A percentile compares a stretch with the other conserved stretches of the same genome.
Conservation (phyloP, 2,888 invertebrate species). For the Microdon myrmicae region DNA sequence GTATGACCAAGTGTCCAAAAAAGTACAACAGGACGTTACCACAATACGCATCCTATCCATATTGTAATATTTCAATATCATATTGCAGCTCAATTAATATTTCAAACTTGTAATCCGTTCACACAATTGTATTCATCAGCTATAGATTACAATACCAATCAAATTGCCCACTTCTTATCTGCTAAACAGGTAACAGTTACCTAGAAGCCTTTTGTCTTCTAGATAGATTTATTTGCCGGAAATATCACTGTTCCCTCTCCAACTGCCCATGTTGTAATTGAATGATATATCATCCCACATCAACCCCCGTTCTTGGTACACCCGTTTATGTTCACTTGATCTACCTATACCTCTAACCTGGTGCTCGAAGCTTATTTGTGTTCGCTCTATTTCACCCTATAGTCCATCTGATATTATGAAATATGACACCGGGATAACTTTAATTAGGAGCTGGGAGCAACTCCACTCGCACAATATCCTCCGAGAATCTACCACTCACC, state of each 20-base stretch:
- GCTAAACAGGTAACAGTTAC: conserved; percentile 2
- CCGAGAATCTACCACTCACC: conserved; percentile 3
- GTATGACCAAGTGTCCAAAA: no score
- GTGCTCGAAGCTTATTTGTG: conserved; percentile 6
- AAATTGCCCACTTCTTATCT: no score
- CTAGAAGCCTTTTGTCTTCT: conserved; percentile 11
- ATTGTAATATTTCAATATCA: no score
- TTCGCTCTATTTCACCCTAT: no score
- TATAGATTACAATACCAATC: no score
- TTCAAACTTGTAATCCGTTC: no score
- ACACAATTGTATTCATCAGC: no score
- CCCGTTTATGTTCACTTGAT: conserved; percentile 9
- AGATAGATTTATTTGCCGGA: conserved; percentile 8
- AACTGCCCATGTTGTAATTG: conserved; percentile 9
- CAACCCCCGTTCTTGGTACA: conserved; percentile 12
- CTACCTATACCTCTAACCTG: conserved; percentile 20
- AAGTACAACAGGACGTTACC: no score
- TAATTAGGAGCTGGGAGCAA: conserved; percentile 16
- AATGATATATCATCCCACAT: conserved; percentile 34
- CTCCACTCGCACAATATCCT: conserved; percentile 9
- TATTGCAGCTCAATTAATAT: no score
- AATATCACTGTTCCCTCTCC: not conserved
- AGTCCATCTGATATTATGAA: conserved; percentile 27
- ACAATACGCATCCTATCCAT: no score
- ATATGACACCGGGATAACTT: conserved; percentile 23